Base-by-base conservation (phyloP, 2,113 vertebrate genomes). In the Pterophyllum scalare region DNA sequence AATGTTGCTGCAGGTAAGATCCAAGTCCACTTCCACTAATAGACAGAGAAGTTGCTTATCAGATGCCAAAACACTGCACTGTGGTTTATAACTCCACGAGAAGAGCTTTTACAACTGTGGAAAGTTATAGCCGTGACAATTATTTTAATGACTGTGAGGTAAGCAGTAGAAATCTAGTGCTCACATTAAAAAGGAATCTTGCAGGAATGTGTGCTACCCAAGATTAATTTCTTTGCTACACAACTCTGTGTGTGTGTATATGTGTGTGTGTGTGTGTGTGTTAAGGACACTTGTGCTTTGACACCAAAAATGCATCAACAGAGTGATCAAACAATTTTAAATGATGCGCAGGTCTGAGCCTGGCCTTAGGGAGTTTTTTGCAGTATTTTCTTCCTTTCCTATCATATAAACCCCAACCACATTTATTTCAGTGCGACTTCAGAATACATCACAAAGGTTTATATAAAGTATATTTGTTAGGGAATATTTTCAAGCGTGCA, bases 21-120 rank as follows among this genome's bases (percentile, higher is more conserved):
- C 19, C 77, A 81, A 62, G 31, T 83, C 56, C 54, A 11, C 3
- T 58, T 26, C 76, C 43, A 90, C 85, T n/a, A 59, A 80, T 35
- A 43, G 74, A 56, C 74, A 19, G 62, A 67, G 35, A 59, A 46
- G 46, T 22, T 31, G 12, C 22, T 65, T 59, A 79, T 78, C 61
- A 46, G 62, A 61, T 31, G 8, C 40, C 15, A 28, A 74, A 79
- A 13, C 67, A 1, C 17, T 10, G 15, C 17, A 24, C 19, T 24
- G 2, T 17, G 13, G 43, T 81, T 85, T 74, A 28, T 31, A 59
- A 80, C 8, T 31, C 58, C 11, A 2, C 1, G 58, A 58, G 13
- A 33, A 1, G 8, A 49, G 60, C 15, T 74, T 80, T 80, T 61
- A 72, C 14, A 31, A 38, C 56, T 49, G 70, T 61, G 46, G 56